Conservation (phyloP, 2,888 invertebrate species). For the Trachelus tabidus region DNA sequence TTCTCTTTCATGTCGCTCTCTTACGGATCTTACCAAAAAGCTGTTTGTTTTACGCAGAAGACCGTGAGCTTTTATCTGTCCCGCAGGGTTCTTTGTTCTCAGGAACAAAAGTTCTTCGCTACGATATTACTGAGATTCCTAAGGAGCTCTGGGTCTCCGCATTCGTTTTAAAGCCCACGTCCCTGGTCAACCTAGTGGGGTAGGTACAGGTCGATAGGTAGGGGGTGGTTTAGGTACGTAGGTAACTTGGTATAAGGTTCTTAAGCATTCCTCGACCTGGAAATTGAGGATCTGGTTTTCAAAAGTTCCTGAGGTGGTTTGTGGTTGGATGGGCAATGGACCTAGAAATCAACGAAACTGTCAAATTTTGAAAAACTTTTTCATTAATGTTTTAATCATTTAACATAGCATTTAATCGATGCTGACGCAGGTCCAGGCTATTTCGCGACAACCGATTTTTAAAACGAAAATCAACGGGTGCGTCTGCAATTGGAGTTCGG, state of each 20-base stretch:
- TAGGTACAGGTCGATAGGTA: too few species aligned
- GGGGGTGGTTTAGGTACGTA: not conserved
- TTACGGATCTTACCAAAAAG: not conserved
- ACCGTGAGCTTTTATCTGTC: not conserved
- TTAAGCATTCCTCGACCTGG: not conserved
- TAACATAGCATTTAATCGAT: too few species aligned
- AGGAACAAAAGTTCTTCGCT: not conserved
- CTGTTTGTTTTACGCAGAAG: not conserved
- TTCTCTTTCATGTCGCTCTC: not conserved
- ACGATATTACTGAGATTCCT: not conserved
- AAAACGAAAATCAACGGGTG: too few species aligned
- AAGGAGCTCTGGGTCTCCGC: not conserved
- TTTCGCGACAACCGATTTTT: too few species aligned
- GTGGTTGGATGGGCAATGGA: not conserved
- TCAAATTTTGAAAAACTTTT: not conserved
- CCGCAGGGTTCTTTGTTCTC: not conserved
- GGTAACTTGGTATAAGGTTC: not conserved
- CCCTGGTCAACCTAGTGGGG: not conserved
- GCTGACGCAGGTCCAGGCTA: too few species aligned
- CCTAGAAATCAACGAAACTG: not conserved
- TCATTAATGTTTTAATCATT: not conserved
- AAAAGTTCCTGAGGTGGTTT: not conserved
- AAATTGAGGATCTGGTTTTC: not conserved
- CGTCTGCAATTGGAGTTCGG: too few species aligned
- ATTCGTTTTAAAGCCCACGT: not conserved